Conservation (phyloP, 2,113 vertebrate species). For the Microcebus griseorufus region DNA sequence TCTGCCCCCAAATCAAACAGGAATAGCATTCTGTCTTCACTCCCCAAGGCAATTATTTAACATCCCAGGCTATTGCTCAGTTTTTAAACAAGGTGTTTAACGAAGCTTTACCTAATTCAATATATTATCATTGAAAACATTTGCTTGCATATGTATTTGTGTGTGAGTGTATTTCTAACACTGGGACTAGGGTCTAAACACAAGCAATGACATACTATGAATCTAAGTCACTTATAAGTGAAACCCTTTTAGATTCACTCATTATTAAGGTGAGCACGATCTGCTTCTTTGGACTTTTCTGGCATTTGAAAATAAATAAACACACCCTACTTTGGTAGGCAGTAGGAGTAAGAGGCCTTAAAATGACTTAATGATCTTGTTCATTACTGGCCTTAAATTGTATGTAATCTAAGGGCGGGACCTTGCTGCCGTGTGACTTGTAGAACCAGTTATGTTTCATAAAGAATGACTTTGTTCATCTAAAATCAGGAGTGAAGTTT, state of each 20-base stretch:
- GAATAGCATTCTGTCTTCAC: background rate
- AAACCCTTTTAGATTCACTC: background rate
- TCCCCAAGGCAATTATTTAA: constrained; percentile 3
- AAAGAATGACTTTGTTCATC: constrained; percentile 64
- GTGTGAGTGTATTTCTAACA: background rate
- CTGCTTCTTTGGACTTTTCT: constrained; percentile 41
- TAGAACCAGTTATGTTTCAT: constrained; percentile 69
- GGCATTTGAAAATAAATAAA: constrained; percentile 47
- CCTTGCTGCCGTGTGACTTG: constrained; percentile 48
- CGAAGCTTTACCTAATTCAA: constrained; percentile 41
- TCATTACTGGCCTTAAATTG: constrained; percentile 58
- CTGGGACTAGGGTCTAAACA: background rate
- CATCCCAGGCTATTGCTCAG: background rate
- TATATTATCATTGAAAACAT: background rate
- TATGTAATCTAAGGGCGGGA: constrained; percentile 70
- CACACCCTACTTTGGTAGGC: constrained; percentile 18
- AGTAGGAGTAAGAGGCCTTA: constrained; percentile 50
- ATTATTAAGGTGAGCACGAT: background rate
- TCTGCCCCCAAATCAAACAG: background rate
- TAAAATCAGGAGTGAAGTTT: constrained; percentile 24
- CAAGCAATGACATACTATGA: background rate
- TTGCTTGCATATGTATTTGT: background rate
- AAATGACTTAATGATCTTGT: constrained; percentile 67
- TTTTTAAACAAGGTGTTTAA: constrained; percentile 44
- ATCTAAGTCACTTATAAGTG: background rate